Percentiles rank a stretch among this genome's conserved stretches.
Conservation (phyloP, 2,113 vertebrate species). For the Felis chaus region DNA sequence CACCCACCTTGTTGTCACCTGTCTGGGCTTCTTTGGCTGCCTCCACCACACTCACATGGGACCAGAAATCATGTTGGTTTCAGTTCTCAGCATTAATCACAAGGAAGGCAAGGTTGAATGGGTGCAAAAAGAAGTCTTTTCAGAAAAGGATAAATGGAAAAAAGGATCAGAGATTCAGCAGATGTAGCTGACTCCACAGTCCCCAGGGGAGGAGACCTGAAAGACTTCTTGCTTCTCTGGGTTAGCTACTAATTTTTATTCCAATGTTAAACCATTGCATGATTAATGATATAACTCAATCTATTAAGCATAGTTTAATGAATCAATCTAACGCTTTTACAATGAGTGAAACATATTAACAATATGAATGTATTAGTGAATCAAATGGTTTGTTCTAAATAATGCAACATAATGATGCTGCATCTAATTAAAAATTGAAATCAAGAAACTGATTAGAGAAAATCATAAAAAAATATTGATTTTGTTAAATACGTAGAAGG, state of each 20-base stretch:
- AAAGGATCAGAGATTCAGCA: not conserved
- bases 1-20: rapidly evolving
- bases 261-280: constrained; percentile 33
- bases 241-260: constrained; percentile 15
- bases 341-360: constrained; percentile 22
- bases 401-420: not conserved
- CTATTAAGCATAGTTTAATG: constrained; percentile 52
- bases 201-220: not conserved
- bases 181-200: not conserved
- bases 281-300: constrained; percentile 27
- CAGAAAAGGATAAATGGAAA: not conserved
- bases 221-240: not conserved
- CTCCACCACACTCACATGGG: not conserved
- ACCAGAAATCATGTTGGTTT: not conserved
- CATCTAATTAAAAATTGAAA: constrained; percentile 63
- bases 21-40: not conserved
- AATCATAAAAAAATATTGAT: constrained; percentile 13
- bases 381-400: constrained; percentile 50
- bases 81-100: not conserved
- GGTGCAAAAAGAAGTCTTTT: not conserved
- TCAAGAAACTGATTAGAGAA: constrained; percentile 36
- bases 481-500: not conserved
- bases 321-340: constrained; percentile 57
- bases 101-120: not conserved
- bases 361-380: constrained; percentile 50